A percentile compares a stretch with the other conserved stretches of the same genome.
Evolutionary conservation across 2,888 invertebrate genomes (phyloP).

Genomic region (Chalcis sispes): DNA sequence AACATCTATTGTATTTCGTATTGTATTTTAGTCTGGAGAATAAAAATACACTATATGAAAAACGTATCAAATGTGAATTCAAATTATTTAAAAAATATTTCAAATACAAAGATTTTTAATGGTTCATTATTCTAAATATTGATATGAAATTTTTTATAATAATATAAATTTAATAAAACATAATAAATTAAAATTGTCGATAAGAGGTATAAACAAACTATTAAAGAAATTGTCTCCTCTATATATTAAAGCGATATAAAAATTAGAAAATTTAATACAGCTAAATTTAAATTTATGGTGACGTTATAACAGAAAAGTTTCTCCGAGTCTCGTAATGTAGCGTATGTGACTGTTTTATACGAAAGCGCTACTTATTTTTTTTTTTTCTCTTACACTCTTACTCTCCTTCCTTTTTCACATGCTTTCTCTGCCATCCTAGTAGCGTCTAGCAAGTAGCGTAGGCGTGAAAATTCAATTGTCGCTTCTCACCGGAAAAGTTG

Average conservation of each 20-base stretch:
- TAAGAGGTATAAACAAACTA: neutral
- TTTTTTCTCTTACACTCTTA: too few species aligned
- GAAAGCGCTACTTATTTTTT: slow-evolving; percentile 12
- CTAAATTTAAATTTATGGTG: slow-evolving; percentile 1
- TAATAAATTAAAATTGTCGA: neutral
- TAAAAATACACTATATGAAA: too few species aligned
- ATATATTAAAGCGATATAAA: neutral
- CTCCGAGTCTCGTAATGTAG: neutral
- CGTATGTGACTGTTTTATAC: slow-evolving; percentile 5
- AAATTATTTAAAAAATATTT: too few species aligned
- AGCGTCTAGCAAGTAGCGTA: neutral
- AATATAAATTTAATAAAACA: too few species aligned
- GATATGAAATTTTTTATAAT: too few species aligned
- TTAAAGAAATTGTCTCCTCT: neutral
- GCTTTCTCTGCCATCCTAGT: neutral
- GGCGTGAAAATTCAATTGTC: slow-evolving; percentile 67
- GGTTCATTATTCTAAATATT: too few species aligned
- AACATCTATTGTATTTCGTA: too few species aligned
- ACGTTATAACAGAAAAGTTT: slow-evolving; percentile 6
- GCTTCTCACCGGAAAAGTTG: slow-evolving; percentile 51
- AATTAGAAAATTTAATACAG: slow-evolving; percentile 20
- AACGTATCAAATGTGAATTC: too few species aligned
- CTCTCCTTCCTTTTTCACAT: slow-evolving; percentile 1
- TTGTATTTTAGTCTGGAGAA: too few species aligned
- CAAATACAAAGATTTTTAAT: too few species aligned